phyloP scores from a whole-genome alignment of 1,140 invertebrate species.

The Anastrepha obliqua region DNA sequence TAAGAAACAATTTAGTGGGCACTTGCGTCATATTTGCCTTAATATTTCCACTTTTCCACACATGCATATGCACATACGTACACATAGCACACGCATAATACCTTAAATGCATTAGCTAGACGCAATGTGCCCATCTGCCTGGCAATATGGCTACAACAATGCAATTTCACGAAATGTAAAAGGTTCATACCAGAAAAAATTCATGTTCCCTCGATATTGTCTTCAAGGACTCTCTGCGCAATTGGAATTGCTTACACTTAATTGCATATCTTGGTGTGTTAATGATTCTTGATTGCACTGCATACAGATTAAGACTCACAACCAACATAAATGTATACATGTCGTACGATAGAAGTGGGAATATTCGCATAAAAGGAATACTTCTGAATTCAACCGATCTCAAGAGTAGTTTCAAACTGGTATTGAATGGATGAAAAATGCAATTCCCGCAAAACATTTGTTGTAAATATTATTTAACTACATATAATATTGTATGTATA shows the following conservation, averaged over 20 bases:
- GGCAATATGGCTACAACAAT: slow-evolving; percentile 7
- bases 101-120: neutral
- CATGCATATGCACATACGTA: neutral
- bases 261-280: slow-evolving; percentile 28
- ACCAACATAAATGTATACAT: neutral
- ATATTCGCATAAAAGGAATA: too few species aligned
- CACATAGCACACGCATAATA: slow-evolving; percentile 1
- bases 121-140: slow-evolving; percentile 15
- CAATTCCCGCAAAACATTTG: too few species aligned
- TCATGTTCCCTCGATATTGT: slow-evolving; percentile 28
- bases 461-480: too few species aligned
- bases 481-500: too few species aligned
- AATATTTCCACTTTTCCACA: neutral
- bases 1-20: neutral
- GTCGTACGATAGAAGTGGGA: too few species aligned
- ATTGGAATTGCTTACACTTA: slow-evolving; percentile 21
- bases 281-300: slow-evolving; percentile 27
- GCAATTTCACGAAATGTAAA: neutral
- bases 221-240: slow-evolving; percentile 14
- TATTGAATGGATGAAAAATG: too few species aligned
- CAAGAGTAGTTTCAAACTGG: too few species aligned
- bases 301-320: slow-evolving; percentile 12
- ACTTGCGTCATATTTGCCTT: slow-evolving; percentile 23
- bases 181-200: slow-evolving; percentile 10
- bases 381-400: too few species aligned